Conservation (phyloP, 2,888 invertebrate species). For the Callinectes sapidus region DNA sequence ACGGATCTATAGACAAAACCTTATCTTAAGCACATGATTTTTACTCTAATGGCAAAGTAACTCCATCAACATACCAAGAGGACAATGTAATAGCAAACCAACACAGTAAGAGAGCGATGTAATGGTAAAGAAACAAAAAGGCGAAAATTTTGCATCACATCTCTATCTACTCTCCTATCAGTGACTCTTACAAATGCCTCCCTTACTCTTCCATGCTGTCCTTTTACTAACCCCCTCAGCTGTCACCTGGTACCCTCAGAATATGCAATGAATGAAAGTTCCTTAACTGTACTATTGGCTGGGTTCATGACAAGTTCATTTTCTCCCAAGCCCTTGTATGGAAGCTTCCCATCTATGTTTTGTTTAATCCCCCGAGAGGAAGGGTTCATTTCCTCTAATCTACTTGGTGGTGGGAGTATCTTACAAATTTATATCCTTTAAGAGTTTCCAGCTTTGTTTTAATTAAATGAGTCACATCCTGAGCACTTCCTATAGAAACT, state of each 20-base stretch:
- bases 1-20: too few relatives aligned
- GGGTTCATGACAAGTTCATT: not conserved
- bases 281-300: not conserved
- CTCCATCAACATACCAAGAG: too few relatives aligned
- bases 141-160: too few relatives aligned
- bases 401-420: not conserved
- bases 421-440: not conserved
- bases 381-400: not conserved
- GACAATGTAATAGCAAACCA: too few relatives aligned
- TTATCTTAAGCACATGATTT: too few relatives aligned
- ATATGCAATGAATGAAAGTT: not conserved
- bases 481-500: too few relatives aligned
- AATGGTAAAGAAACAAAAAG: too few relatives aligned
- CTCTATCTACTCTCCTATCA: too few relatives aligned
- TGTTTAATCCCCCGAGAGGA: not conserved
- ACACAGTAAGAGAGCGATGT: too few relatives aligned
- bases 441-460: not conserved
- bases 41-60: too few relatives aligned
- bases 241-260: not conserved
- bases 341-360: not conserved
- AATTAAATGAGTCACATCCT: too few relatives aligned
- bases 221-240: not conserved
- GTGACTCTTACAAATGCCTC: too few relatives aligned
- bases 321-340: not conserved
- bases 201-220: not conserved